Evolutionary conservation across 2,113 vertebrate species (phyloP).

Genomic region (Lota lota): DNA sequence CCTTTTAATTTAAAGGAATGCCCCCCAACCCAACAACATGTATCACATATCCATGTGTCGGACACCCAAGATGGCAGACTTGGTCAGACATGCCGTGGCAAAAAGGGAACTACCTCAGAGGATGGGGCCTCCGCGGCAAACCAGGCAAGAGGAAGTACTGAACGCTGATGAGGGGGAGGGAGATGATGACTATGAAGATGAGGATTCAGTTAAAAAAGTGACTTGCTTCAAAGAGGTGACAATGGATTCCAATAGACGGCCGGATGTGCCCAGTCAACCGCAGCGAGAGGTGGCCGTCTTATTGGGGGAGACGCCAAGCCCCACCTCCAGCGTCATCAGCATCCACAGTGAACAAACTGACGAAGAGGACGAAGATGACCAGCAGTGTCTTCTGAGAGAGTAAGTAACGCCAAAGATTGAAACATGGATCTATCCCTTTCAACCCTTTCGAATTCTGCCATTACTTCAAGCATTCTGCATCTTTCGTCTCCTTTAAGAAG

Average conservation of each 20-base stretch:
- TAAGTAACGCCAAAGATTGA: conserved; percentile 65
- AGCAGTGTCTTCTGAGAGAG: conserved; percentile 76
- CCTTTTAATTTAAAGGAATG: conserved; percentile 53
- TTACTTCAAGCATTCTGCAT: too few species aligned
- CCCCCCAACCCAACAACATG: conserved; percentile 78
- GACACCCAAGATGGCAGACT: conserved; percentile 82
- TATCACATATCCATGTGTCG: conserved; percentile 76
- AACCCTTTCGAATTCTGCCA: too few species aligned
- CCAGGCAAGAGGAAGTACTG: conserved; percentile 34
- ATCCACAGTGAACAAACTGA: conserved; percentile 84
- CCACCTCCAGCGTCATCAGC: conserved; percentile 88
- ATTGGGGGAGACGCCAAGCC: conserved; percentile 86
- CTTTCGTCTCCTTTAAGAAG: too few species aligned
- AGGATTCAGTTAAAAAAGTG: conserved; percentile 65
- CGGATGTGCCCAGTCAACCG: conserved; percentile 51
- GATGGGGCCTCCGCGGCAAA: conserved; percentile 23
- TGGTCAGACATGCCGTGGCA: conserved; percentile 67
- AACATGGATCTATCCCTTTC: too few species aligned
- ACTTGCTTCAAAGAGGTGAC: conserved; percentile 68
- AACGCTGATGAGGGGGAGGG: conserved; percentile 70
- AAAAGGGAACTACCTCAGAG: conserved; percentile 33
- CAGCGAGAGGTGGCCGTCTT: conserved; percentile 73
- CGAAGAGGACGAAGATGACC: conserved; percentile 78
- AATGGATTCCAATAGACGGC: conserved; percentile 62
- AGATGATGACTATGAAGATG: conserved; percentile 47